These are phyloP conservation scores for Lycaon pictus DNA, from an alignment of 2,113 vertebrate genomes.

Conservation along the genomic window DNA sequence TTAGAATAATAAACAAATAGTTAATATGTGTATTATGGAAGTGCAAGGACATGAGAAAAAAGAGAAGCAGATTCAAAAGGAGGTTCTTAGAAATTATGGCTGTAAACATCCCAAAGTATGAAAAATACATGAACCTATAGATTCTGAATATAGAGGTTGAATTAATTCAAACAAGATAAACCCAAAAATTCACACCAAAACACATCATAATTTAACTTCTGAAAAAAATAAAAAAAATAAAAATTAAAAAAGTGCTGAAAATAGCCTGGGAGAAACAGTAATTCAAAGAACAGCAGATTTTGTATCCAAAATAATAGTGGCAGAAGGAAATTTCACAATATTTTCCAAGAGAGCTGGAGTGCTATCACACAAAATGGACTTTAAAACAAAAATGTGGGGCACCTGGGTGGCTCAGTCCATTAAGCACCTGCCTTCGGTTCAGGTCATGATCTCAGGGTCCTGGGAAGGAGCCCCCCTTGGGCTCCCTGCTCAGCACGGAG, in stretches of 20 bases:
- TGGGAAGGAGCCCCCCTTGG: too few species aligned
- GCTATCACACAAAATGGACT: not conserved
- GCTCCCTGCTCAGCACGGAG: too few species aligned
- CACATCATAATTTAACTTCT: not conserved
- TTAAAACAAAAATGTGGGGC: not conserved
- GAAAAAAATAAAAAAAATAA: not conserved
- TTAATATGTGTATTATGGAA: not conserved
- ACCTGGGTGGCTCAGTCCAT: too few species aligned
- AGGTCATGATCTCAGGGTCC: too few species aligned
- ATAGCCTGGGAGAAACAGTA: not conserved
- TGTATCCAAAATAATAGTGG: not conserved
- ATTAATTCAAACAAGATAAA: not conserved
- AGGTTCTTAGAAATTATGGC: not conserved
- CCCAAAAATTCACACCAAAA: not conserved
- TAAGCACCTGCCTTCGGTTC: too few species aligned
- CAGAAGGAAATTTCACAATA: not conserved
- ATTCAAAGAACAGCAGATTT: not conserved
- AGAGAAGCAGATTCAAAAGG: not conserved
- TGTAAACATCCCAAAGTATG: not conserved
- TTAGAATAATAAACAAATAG: not conserved
- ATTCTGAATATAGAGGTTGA: not conserved
- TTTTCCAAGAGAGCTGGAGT: not conserved
- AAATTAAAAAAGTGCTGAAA: not conserved
- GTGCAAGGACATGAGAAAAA: not conserved
- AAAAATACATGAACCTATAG: not conserved